These are phyloP conservation scores for Drosophila gunungcola DNA, from an alignment of 1,140 invertebrate species.

Conservation along the genomic window DNA sequence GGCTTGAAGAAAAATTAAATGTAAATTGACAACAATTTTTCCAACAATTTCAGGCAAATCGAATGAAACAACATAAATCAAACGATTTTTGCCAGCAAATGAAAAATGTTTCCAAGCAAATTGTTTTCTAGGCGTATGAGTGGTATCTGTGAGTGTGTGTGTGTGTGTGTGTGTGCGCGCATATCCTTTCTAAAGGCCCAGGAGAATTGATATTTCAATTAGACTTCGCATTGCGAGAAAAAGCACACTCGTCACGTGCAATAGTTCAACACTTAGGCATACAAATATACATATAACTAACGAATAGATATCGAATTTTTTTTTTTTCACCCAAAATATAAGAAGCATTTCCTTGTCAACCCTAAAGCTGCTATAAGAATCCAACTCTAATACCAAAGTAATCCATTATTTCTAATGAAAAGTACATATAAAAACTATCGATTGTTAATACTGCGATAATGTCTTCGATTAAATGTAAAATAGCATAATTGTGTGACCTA, in stretches of 20 bases:
- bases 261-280: conserved; percentile 12
- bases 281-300: conserved; percentile 13
- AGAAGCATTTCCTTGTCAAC: conserved; percentile 5
- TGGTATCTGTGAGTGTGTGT: background rate
- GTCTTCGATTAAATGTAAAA: conserved; percentile 43
- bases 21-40: conserved; percentile 24
- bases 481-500: conserved; percentile 38
- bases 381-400: conserved; percentile 15
- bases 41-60: conserved; percentile 9
- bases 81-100: conserved; percentile 10
- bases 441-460: conserved; percentile 45
- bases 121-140: conserved; percentile 10
- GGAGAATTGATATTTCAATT: conserved; percentile 43
- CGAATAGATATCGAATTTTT: conserved; percentile 17
- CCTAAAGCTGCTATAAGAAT: conserved; percentile 31
- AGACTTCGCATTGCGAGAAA: conserved; percentile 16
- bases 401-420: conserved; percentile 11
- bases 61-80: conserved; percentile 5
- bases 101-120: background rate
- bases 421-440: conserved; percentile 19
- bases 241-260: conserved; percentile 11
- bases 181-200: conserved; percentile 11
- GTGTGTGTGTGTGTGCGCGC: background rate
- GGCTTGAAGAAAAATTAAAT: conserved; percentile 7
- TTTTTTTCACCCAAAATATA: conserved; percentile 38